A percentile compares a stretch with the other conserved stretches of the same genome.
phyloP scores from a whole-genome alignment of 2,888 invertebrate species.

The Coleophora deauratella region DNA sequence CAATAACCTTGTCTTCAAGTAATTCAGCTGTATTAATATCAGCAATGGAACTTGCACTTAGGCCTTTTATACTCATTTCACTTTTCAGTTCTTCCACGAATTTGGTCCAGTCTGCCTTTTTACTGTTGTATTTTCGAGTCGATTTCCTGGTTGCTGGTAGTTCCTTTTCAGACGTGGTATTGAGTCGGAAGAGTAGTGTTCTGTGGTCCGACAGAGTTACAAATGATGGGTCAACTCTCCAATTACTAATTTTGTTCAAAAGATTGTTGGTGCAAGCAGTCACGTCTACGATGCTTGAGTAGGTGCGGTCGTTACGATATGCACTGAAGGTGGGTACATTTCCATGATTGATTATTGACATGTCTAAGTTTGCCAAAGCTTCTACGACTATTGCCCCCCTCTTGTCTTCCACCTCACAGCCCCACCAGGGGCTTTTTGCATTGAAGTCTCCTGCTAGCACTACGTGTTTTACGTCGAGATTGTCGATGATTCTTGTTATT shows the following conservation, averaged over 20 bases:
- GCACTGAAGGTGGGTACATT: background rate
- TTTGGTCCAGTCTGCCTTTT: background rate
- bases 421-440: slow-evolving; percentile 6
- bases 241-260: background rate
- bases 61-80: background rate
- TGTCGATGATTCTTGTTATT: too few relatives aligned
- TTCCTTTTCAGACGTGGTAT: background rate
- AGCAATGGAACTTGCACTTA: too few relatives aligned
- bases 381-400: background rate
- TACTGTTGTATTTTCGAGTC: background rate
- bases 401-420: background rate
- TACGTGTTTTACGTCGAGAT: too few relatives aligned
- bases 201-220: background rate
- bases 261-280: background rate
- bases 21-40: background rate
- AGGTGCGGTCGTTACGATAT: background rate
- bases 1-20: too few relatives aligned
- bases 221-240: background rate
- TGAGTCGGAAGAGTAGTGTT: background rate
- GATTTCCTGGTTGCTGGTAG: background rate
- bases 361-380: background rate
- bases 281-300: background rate
- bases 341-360: background rate
- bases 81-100: background rate
- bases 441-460: slow-evolving; percentile 5